Evolutionary conservation across 2,113 vertebrate genomes (phyloP).

Genomic region (Strix aluco): DNA sequence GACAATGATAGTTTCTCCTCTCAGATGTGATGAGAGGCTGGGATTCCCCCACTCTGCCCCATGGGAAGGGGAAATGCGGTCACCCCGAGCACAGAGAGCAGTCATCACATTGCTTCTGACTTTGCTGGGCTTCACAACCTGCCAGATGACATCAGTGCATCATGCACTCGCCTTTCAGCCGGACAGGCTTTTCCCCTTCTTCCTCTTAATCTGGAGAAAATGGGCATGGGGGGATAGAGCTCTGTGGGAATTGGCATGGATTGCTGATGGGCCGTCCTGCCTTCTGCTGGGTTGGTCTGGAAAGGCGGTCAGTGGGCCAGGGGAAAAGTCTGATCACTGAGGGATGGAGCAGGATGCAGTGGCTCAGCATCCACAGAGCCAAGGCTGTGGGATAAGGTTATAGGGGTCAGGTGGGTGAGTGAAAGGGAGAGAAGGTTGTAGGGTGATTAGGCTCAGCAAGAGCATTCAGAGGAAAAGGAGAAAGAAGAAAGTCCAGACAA

Average conservation of each 20-base stretch:
- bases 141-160: neutral
- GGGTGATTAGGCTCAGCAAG: neutral
- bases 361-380: neutral
- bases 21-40: neutral
- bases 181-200: neutral
- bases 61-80: accelerated
- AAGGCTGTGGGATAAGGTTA: neutral
- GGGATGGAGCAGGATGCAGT: neutral
- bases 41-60: neutral
- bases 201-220: neutral
- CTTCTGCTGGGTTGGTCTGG: neutral
- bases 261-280: neutral
- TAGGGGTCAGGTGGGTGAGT: neutral
- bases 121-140: neutral
- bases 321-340: neutral
- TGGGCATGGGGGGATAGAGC: neutral
- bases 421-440: neutral
- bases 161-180: neutral
- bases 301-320: neutral
- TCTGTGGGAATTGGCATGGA: neutral
- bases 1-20: neutral
- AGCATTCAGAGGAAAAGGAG: neutral
- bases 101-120: neutral
- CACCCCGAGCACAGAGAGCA: neutral
- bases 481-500: neutral